phyloP scores from a whole-genome alignment of 1,140 invertebrate species.

The Leptinotarsa defecta region DNA sequence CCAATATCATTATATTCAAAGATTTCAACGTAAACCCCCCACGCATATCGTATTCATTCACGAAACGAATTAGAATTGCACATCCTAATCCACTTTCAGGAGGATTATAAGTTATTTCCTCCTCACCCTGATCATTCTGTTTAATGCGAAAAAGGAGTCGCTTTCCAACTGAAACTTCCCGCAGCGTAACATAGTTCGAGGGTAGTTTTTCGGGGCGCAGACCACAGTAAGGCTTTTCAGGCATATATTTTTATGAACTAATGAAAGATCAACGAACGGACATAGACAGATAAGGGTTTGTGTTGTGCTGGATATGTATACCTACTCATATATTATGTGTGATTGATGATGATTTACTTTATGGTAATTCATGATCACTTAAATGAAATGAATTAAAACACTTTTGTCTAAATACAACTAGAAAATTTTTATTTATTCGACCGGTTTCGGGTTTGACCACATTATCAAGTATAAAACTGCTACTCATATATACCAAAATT shows the following conservation, averaged over 20 bases:
- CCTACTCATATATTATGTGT: too few relatives aligned
- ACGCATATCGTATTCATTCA: background rate
- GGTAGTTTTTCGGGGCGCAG: slow-evolving; percentile 24
- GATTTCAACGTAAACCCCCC: background rate
- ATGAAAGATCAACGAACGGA: slow-evolving; percentile 34
- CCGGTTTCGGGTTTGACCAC: too few relatives aligned
- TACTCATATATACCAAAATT: too few relatives aligned
- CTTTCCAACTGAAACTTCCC: slow-evolving; percentile 19
- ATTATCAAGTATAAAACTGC: too few relatives aligned
- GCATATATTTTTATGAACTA: slow-evolving; percentile 34
- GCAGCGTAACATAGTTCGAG: slow-evolving; percentile 17
- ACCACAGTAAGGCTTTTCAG: slow-evolving; percentile 15
- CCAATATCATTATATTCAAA: too few relatives aligned
- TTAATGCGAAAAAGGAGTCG: slow-evolving; percentile 9
- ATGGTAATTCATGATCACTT: too few relatives aligned
- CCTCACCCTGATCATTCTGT: slow-evolving; percentile 19
- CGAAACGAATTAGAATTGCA: background rate
- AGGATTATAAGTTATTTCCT: slow-evolving; percentile 19
- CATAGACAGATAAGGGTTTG: slow-evolving; percentile 28
- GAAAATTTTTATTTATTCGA: too few relatives aligned
- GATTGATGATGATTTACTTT: too few relatives aligned
- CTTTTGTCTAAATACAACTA: too few relatives aligned
- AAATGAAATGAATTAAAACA: too few relatives aligned
- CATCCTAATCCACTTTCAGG: background rate
- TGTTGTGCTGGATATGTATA: slow-evolving; percentile 17